Percentiles rank a stretch among this genome's conserved stretches.
These are phyloP conservation scores for Lindbergichthys nudifrons DNA, from an alignment of 2,797 vertebrate genomes.

Conservation along the genomic window DNA sequence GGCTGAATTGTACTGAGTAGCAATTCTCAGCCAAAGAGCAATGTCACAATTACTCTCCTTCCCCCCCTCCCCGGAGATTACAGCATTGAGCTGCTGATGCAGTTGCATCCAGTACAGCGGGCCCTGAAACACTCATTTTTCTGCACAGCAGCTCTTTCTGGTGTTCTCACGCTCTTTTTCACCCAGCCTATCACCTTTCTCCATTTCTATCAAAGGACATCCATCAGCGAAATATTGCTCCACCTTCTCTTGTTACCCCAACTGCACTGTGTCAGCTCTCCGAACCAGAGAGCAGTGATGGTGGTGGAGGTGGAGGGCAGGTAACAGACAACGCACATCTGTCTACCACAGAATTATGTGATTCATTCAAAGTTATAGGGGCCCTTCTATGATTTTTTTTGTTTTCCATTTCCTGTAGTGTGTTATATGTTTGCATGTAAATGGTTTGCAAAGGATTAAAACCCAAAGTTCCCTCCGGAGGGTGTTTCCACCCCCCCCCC, in stretches of 20 bases:
- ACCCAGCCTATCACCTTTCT: constrained; percentile 77
- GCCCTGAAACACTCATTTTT: constrained; percentile 71
- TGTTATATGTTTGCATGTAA: too few species aligned
- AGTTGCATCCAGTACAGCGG: constrained; percentile 56
- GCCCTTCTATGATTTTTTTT: too few species aligned
- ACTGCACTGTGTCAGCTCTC: constrained; percentile 72
- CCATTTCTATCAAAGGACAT: constrained; percentile 72
- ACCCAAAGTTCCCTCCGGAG: too few species aligned
- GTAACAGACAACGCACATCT: constrained; percentile 18
- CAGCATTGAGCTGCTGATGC: constrained; percentile 77
- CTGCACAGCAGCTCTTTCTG: constrained; percentile 73
- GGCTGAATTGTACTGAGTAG: constrained; percentile 64
- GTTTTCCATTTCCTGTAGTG: too few species aligned
- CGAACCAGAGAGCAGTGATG: constrained; percentile 28
- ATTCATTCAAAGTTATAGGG: not conserved
- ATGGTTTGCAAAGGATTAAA: too few species aligned
- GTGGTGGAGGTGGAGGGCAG: constrained; percentile 15
- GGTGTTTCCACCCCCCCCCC: too few species aligned
- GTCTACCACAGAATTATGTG: constrained; percentile 25
- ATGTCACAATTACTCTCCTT: constrained; percentile 75
- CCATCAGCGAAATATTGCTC: constrained; percentile 86
- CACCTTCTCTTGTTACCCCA: constrained; percentile 75
- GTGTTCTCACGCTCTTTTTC: constrained; percentile 72
- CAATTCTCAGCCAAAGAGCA: constrained; percentile 72
- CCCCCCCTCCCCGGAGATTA: constrained; percentile 58